A percentile compares a stretch with the other conserved stretches of the same genome.
These are phyloP conservation scores for Agonopterix subpropinquella DNA, from an alignment of 2,888 invertebrate species.

Conservation along the genomic window DNA sequence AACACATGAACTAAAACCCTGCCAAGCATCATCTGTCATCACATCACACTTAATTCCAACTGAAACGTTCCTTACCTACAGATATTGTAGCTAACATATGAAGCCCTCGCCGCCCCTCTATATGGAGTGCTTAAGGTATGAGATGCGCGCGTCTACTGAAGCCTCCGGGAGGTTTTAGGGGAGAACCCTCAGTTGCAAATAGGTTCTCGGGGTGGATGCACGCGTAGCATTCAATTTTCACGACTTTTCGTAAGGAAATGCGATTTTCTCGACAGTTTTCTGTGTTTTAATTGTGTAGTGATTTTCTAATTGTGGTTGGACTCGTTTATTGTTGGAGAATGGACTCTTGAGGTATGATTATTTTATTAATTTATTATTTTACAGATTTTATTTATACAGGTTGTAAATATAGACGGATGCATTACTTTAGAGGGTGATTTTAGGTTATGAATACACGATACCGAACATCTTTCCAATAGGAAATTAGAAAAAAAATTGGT, in stretches of 20 bases:
- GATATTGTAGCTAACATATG: conserved; percentile 48
- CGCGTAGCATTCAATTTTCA: conserved; percentile 43
- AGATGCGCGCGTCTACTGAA: conserved; percentile 66
- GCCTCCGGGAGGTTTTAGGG: conserved; percentile 40
- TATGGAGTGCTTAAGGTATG: conserved; percentile 43
- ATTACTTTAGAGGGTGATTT: too few relatives aligned
- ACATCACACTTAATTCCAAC: neutral
- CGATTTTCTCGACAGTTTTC: conserved; percentile 20
- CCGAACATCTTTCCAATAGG: too few relatives aligned
- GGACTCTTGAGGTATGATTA: conserved; percentile 33
- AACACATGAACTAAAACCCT: too few relatives aligned
- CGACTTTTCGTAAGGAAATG: conserved; percentile 23
- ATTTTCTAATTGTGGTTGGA: conserved; percentile 37
- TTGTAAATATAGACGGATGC: too few relatives aligned
- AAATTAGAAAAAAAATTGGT: too few relatives aligned
- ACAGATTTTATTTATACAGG: too few relatives aligned
- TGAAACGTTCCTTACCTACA: conserved; percentile 37
- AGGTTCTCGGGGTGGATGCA: conserved; percentile 34
- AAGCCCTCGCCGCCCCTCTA: conserved; percentile 26
- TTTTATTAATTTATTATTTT: conserved; percentile 1
- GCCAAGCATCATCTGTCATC: too few relatives aligned
- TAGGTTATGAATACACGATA: too few relatives aligned
- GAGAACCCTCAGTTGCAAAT: conserved; percentile 52
- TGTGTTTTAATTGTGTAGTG: conserved; percentile 37
- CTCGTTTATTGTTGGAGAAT: conserved; percentile 26